Base-by-base conservation (phyloP, 2,113 vertebrate species). In the Emydocephalus ijimae region DNA sequence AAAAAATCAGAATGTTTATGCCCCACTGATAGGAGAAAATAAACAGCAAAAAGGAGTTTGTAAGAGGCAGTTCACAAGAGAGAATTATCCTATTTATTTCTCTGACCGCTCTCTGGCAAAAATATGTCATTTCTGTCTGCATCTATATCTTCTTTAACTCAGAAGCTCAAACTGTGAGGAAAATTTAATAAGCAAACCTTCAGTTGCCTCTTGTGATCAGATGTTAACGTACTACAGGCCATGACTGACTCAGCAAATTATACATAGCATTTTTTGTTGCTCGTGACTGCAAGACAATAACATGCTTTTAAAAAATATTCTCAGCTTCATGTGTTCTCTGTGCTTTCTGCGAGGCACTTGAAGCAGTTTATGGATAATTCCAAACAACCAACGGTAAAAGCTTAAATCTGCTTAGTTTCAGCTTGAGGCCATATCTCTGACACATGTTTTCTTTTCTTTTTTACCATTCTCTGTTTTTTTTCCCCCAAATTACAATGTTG, bases 21-120 rank as follows among this genome's bases (percentile, higher is more conserved):
- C 69, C 15, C 95, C 61, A 94, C 88, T 55, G 88, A 95, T 94
- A 29, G 55, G 56, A 87, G 74, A 93, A 95, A 91, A 94, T 92
- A 94, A 95, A 96, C 90, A 92, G 26, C 54, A 23, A 5, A 48
- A 69, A 93, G 91, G 94, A 56, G 85, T 93, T 94, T 61, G 91
- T 55, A 92, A 92, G 87, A 95, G 11, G 24, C 92, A 45, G 91
- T 93, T 91, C 64, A 21, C 91, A 89, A 0, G 3, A 89, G 90
- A 69, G 59, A 56, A 93, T 95, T 96, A 93, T 90, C 89, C 94
- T 94, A 26, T 94, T 89, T 15, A 34, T 43, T 94, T 88, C 64
- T 48, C 18, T 94, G 81, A 29, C 94, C 93, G 34, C 90, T 94
- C 20, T 2, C 0, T 56, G n/a, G 10, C 26, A 45, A 29, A 55